phyloP scores from a whole-genome alignment of 2,113 vertebrate species.

The Centropristis striata region DNA sequence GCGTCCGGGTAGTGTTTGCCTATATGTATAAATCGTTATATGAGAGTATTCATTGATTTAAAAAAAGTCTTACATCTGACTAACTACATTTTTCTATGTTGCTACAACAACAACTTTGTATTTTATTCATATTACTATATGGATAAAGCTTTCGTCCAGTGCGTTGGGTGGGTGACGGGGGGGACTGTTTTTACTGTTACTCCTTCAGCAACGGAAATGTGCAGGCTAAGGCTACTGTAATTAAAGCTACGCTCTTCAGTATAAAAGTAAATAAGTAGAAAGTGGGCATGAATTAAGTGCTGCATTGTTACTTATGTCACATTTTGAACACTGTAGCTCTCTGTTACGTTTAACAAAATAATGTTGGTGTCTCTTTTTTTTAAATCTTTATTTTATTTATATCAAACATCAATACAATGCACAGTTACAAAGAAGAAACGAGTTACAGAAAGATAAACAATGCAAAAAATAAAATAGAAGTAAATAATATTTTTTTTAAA shows the following conservation, averaged over 20 bases:
- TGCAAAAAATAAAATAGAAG: no score
- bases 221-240: neutral
- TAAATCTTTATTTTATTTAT: no score
- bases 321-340: neutral
- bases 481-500: no score
- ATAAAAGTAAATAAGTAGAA: neutral
- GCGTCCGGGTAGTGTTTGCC: slow-evolving; percentile 71
- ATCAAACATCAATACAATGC: no score
- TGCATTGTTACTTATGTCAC: neutral
- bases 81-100: neutral
- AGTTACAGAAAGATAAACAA: no score
- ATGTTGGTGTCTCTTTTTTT: slow-evolving; percentile 57
- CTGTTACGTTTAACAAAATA: neutral
- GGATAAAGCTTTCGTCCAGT: slow-evolving; percentile 4
- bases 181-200: slow-evolving; percentile 71
- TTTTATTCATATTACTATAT: neutral
- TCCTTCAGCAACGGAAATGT: slow-evolving; percentile 52
- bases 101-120: neutral
- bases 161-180: slow-evolving; percentile 15
- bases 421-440: no score
- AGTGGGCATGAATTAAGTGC: accelerated
- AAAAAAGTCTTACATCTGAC: accelerated
- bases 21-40: neutral
- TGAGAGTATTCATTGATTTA: accelerated
- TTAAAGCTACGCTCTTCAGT: neutral